These are phyloP conservation scores for Panagrolaimus sp. DNA, from an alignment of 1,140 invertebrate species.

Conservation along the genomic window DNA sequence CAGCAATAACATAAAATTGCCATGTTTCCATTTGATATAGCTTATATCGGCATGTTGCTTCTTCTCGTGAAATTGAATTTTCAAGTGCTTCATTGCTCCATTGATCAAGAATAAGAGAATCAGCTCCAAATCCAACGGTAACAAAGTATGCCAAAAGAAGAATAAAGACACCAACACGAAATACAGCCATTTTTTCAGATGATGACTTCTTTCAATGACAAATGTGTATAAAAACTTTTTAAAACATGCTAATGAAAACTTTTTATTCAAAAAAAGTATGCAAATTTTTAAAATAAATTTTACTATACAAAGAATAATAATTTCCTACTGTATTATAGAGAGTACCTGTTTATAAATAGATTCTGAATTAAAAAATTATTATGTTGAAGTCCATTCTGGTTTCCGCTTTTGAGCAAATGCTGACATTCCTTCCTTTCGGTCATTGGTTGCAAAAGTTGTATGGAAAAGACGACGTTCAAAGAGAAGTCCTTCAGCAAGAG, in stretches of 20 bases:
- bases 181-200: no score
- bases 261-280: conserved; percentile 5
- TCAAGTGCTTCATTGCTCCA: not conserved
- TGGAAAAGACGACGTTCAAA: conserved; percentile 12
- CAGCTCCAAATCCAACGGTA: no score
- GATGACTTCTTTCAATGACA: not conserved
- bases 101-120: not conserved
- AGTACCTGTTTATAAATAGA: not conserved
- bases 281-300: not conserved
- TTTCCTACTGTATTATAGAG: not conserved
- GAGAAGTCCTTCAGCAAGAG: conserved; percentile 77
- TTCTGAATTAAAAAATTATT: not conserved
- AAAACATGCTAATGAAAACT: not conserved
- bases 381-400: conserved; percentile 62
- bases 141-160: no score
- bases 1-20: not conserved
- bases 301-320: conserved; percentile 3
- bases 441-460: conserved; percentile 62
- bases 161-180: no score
- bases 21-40: not conserved
- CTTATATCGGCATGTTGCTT: not conserved
- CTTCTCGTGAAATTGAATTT: not conserved
- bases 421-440: conserved; percentile 85
- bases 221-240: not conserved
- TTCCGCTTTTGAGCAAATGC: conserved; percentile 83